Base-by-base conservation (phyloP, 2,113 vertebrate species). In the Atractosteus spatula region DNA sequence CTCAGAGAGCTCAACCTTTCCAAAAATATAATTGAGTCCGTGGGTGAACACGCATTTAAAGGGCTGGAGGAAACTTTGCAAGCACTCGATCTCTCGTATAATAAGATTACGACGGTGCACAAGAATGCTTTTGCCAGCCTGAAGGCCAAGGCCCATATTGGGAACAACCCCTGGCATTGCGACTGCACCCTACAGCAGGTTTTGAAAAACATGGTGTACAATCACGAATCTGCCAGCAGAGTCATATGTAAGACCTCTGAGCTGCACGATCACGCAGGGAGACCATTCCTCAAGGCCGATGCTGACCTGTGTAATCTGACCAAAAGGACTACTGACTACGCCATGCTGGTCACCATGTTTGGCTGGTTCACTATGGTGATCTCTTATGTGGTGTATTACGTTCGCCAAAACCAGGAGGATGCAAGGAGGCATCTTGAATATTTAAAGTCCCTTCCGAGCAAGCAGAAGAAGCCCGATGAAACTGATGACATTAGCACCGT, bases 311-410 rank as follows among this genome's bases (percentile, higher is more conserved):
- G 97, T 83, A 98, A 97, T 86, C 92, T 98, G 76, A 93, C 96
- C 3, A 98, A 96, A 92, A 94, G 95, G 87, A 99, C 97, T 74
- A 99, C 97, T 2, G 97, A 99, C 83, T 97, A 98, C 0, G 97
- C 96, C 78, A 99, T 99, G 97, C 87, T 99, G 80, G 96, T 99
- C 84, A 99, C 97, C 82, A 99, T 99, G 97, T 99, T 99, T 71
- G 96, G 96, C 83, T 99, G 97, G 97, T 99, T 99, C 79, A 97
- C 97, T 83, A 99, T 99, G 97, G 97, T 99, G 84, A 99, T 99
- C 81, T 99, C 97, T 0, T 99, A 99, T 0, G 97, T 99, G 72
- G 97, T 99, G 41, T 99, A 99, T 78, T 99, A 99, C 0, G 97
- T 99, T 57, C 92, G 97, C 77, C 97, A 99, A 89, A 99, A 99